These are phyloP conservation scores for Hafferia zeledoni DNA, from an alignment of 2,797 vertebrate genomes.

Conservation along the genomic window DNA sequence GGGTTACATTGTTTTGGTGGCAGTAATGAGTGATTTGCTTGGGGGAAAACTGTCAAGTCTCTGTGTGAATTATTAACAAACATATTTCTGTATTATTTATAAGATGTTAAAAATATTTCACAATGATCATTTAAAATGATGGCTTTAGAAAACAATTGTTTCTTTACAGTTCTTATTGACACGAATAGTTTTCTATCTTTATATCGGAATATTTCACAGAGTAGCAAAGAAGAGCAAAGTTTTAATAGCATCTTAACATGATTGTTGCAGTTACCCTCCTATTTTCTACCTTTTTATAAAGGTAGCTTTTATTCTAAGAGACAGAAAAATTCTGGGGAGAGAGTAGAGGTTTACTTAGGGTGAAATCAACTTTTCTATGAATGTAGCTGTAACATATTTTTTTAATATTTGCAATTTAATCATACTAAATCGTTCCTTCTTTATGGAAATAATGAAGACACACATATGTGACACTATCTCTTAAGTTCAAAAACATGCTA, in stretches of 20 bases:
- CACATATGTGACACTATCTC: background rate
- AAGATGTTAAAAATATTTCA: background rate
- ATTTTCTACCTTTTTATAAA: background rate
- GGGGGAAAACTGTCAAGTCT: background rate
- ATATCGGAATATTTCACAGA: background rate
- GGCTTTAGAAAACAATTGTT: background rate
- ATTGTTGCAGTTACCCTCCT: background rate
- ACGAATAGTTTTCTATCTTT: background rate
- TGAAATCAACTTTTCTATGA: background rate
- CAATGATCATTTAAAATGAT: background rate
- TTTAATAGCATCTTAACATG: background rate
- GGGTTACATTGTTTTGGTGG: background rate
- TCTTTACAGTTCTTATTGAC: background rate
- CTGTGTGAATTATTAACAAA: conserved; percentile 31
- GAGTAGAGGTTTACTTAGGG: background rate
- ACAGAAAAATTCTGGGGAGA: background rate
- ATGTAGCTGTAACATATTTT: background rate
- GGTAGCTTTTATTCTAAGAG: background rate
- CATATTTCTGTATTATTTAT: conserved; percentile 30
- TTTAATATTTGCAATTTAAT: background rate
- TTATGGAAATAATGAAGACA: background rate
- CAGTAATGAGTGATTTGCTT: background rate
- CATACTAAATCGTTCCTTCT: background rate
- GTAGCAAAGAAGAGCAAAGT: background rate
- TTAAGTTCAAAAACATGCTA: background rate